Conservation (phyloP, 1,140 invertebrate species). For the Dinoponera quadriceps region DNA sequence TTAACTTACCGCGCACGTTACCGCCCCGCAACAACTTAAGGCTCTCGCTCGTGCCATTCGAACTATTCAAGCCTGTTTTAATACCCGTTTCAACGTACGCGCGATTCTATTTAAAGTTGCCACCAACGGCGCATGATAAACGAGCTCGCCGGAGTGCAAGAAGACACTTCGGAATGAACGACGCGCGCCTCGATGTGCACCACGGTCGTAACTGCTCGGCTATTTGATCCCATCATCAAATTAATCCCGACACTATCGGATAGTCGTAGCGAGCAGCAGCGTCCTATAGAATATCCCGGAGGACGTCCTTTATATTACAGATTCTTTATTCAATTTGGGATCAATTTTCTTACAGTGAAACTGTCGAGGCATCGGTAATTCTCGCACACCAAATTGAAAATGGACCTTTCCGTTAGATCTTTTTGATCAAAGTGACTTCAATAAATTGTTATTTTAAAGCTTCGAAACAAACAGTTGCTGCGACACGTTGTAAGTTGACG, state of each 20-base stretch:
- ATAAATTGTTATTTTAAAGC: too few species aligned
- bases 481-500: too few species aligned
- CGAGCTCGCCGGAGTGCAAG: neutral
- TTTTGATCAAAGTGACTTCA: too few species aligned
- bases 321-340: too few species aligned
- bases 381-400: too few species aligned
- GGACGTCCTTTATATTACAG: too few species aligned
- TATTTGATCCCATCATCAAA: conserved; percentile 48
- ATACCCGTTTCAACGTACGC: neutral
- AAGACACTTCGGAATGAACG: conserved; percentile 12
- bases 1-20: neutral
- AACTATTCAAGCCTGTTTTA: neutral
- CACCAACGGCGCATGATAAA: conserved; percentile 3
- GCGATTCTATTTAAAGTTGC: neutral
- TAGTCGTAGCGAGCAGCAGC: conserved; percentile 25
- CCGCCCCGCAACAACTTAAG: neutral
- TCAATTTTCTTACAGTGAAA: too few species aligned
- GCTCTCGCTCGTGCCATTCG: neutral
- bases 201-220: conserved; percentile 3
- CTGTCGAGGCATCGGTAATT: too few species aligned
- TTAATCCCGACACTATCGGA: conserved; percentile 45
- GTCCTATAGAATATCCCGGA: too few species aligned
- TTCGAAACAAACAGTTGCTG: too few species aligned
- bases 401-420: too few species aligned
- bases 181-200: conserved; percentile 4